Percentiles rank a stretch among this genome's conserved stretches.
phyloP scores from a whole-genome alignment of 2,797 vertebrate genomes.

The Poecilia velifera region DNA sequence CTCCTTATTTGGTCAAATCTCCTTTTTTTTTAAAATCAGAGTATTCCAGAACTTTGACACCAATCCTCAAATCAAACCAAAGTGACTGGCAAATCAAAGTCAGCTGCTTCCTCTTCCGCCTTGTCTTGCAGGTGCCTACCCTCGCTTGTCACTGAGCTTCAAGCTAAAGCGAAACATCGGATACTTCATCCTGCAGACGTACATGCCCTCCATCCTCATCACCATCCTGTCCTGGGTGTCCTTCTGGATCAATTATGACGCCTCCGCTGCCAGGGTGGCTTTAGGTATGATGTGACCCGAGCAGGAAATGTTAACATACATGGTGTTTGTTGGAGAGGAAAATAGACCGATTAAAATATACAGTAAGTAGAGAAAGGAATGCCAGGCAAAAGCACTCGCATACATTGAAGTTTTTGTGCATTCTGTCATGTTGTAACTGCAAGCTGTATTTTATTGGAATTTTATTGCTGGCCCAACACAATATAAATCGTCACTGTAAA shows the following conservation, averaged over 20 bases:
- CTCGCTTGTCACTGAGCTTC: constrained; percentile 97
- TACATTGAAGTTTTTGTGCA: neutral
- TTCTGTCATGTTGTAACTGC: neutral
- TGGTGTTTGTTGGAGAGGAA: neutral
- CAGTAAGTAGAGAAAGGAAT: neutral
- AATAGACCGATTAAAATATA: neutral
- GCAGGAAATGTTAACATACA: constrained; percentile 24
- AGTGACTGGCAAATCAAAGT: constrained; percentile 45
- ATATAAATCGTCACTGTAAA: neutral
- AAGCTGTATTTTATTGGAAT: neutral
- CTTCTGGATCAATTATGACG: constrained; percentile 99
- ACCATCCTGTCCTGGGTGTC: constrained; percentile 99
- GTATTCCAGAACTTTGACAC: constrained; percentile 51
- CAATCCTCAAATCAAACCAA: constrained; percentile 50
- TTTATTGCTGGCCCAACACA: neutral
- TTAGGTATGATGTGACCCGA: constrained; percentile 86
- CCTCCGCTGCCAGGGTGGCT: constrained; percentile 97
- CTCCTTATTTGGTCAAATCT: constrained; percentile 32
- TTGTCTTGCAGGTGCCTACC: constrained; percentile 90
- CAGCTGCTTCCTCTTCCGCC: constrained; percentile 20
- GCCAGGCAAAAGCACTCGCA: neutral
- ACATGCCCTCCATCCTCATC: constrained; percentile 99
- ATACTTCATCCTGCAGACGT: constrained; percentile 99
- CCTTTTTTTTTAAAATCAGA: constrained; percentile 69
- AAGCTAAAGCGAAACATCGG: constrained; percentile 98